These are phyloP conservation scores for Aphelenchoides besseyi DNA, from an alignment of 1,140 invertebrate genomes.

Conservation along the genomic window DNA sequence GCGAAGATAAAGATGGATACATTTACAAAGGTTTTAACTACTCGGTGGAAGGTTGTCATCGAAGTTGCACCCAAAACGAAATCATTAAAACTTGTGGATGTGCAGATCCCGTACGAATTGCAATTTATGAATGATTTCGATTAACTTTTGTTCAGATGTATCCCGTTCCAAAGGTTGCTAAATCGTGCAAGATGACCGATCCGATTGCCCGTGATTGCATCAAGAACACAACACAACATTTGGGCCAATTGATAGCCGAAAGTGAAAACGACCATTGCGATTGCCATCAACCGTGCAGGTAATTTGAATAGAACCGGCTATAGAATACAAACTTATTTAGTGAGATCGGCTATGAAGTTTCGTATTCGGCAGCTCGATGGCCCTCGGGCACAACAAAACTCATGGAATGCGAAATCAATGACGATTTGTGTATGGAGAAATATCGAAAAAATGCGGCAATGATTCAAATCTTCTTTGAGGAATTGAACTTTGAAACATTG, in stretches of 20 bases:
- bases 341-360: slow-evolving; percentile 61
- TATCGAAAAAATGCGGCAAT: slow-evolving; percentile 62
- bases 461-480: slow-evolving; percentile 62
- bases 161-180: slow-evolving; percentile 25
- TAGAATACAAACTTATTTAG: slow-evolving; percentile 34
- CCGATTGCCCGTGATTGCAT: slow-evolving; percentile 57
- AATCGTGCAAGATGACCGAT: slow-evolving; percentile 46
- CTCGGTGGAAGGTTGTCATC: slow-evolving; percentile 61
- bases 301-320: slow-evolving; percentile 11
- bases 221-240: slow-evolving; percentile 53
- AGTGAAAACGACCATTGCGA: slow-evolving; percentile 49
- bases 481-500: slow-evolving; percentile 61
- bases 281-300: slow-evolving; percentile 62
- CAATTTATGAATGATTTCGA: slow-evolving; percentile 18
- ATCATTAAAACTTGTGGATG: slow-evolving; percentile 56
- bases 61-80: slow-evolving; percentile 60
- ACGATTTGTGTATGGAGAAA: slow-evolving; percentile 60
- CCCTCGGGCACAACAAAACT: slow-evolving; percentile 60
- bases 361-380: slow-evolving; percentile 61
- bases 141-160: slow-evolving; percentile 29
- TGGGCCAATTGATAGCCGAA: slow-evolving; percentile 52
- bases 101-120: slow-evolving; percentile 55
- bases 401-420: slow-evolving; percentile 57
- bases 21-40: slow-evolving; percentile 62
- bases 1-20: slow-evolving; percentile 49